Percentiles rank a stretch among this genome's conserved stretches.
Evolutionary conservation across 2,113 vertebrate genomes (phyloP).

Genomic region (Ptychochromis oligacanthus): DNA sequence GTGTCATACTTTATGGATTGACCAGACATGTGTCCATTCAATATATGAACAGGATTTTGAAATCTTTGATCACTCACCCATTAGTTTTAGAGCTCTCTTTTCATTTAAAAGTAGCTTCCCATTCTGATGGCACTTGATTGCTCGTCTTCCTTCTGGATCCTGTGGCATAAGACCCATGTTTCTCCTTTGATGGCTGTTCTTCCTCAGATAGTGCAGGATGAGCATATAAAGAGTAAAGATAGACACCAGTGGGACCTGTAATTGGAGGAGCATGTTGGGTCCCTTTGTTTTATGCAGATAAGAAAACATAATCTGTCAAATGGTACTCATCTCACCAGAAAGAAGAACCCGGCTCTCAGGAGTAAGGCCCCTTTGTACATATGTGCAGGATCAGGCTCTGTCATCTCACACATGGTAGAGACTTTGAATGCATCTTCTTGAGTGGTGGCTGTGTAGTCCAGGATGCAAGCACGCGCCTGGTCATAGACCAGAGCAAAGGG

Average conservation of each 20-base stretch:
- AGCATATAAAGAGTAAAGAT: slow-evolving; percentile 80
- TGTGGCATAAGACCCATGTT: slow-evolving; percentile 73
- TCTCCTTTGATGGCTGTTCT: slow-evolving; percentile 73
- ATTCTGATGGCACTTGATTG: slow-evolving; percentile 59
- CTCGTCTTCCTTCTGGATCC: slow-evolving; percentile 42
- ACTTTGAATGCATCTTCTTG: slow-evolving; percentile 72
- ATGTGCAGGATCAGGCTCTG: slow-evolving; percentile 75
- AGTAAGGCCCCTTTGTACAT: slow-evolving; percentile 79
- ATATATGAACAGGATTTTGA: neutral
- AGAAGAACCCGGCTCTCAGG: slow-evolving; percentile 75
- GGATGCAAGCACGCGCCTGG: slow-evolving; percentile 75
- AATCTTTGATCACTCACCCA: slow-evolving; percentile 68
- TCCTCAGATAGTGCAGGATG: slow-evolving; percentile 74
- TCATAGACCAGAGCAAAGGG: slow-evolving; percentile 81
- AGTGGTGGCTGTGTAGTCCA: slow-evolving; percentile 77
- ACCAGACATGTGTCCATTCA: neutral
- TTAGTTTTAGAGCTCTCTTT: slow-evolving; percentile 78
- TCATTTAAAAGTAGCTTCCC: slow-evolving; percentile 76
- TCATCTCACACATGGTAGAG: slow-evolving; percentile 84
- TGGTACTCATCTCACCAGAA: slow-evolving; percentile 57
- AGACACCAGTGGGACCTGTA: slow-evolving; percentile 71
- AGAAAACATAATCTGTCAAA: neutral
- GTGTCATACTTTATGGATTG: neutral
- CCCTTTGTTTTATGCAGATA: neutral
- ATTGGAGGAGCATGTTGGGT: neutral